phyloP scores from a whole-genome alignment of 30 jellyfish, hydroid and myxozoan genomes.

The Aurelia coerulea region DNA sequence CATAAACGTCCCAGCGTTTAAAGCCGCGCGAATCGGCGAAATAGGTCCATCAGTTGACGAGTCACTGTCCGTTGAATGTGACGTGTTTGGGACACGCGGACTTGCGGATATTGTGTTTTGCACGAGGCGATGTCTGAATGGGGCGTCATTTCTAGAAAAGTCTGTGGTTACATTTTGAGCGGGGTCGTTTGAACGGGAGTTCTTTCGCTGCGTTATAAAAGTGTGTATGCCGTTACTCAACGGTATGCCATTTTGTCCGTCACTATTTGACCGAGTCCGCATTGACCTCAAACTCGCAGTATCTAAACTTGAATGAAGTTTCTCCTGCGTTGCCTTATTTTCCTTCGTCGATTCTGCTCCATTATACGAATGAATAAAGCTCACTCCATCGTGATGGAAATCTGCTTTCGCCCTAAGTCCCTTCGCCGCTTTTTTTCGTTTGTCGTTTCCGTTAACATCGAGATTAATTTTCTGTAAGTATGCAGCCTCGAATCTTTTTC shows the following conservation, averaged over 20 bases:
- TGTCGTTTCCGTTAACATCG: conserved; percentile 11
- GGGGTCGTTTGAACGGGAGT: conserved; percentile 2
- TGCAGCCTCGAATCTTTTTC: conserved; percentile 71
- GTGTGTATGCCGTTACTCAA: conserved; percentile 60
- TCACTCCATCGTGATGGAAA: not conserved
- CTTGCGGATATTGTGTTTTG: not conserved
- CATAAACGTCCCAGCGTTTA: conserved; percentile 51
- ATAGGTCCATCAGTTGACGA: conserved; percentile 9
- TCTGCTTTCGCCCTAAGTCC: not conserved
- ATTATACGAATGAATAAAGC: conserved; percentile 27
- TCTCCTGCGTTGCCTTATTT: not conserved
- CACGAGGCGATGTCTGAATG: not conserved
- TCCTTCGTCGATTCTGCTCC: conserved; percentile 24
- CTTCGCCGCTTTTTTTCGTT: not conserved
- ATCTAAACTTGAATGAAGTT: conserved; percentile 49
- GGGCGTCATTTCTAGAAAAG: not conserved
- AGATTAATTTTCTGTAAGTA: conserved; percentile 46
- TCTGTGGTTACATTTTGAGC: not conserved
- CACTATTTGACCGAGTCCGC: conserved; percentile 36
- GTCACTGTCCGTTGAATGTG: conserved; percentile 10
- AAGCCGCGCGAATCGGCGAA: conserved; percentile 68
- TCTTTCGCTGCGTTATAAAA: conserved; percentile 38
- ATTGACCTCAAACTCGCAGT: conserved; percentile 20
- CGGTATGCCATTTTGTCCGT: conserved; percentile 36
- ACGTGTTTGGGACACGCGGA: not conserved